Base-by-base conservation (phyloP, 2,113 vertebrate genomes). In the Xiphias gladius region DNA sequence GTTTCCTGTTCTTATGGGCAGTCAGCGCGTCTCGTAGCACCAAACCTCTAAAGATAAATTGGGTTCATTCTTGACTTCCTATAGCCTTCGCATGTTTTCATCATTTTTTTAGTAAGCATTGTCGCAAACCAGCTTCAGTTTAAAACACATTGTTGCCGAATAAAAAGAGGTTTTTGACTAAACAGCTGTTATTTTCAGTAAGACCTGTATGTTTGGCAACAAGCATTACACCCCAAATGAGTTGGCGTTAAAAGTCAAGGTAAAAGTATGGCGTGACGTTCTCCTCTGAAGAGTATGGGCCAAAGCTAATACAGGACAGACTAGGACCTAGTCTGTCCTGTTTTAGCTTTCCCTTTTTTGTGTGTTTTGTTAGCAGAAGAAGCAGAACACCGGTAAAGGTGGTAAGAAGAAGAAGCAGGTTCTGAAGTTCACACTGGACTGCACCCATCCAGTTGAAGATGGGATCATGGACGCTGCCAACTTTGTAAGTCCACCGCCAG, bases 381-480 rank as follows among this genome's bases (percentile, higher is more conserved):
- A 93, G 83, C 89, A 91, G 91, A 88, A 61, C 86, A 72, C 76
- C 57, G 79, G 81, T 24, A 91, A 91, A 91, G 97, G 98, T 88
- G 97, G 97, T 52, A 99, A 98, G 94, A 99, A 97, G 94, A 99
- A 99, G 95, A 99, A 99, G 94, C 98, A 97, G 86, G 94, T 98
- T 72, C 85, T 99, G 82, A 99, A 99, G 82, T 99, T 99, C 83
- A 99, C 98, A 0, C 92, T 99, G 83, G 98, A 99, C 87, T 99
- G 98, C 89, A 99, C 98, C 11, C 98, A 99, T 82, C 98, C 98
- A 0, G 98, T 99, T 1, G 98, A 99, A 92, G 98, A 99, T 94
- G 98, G 98, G 22, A 99, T 99, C 93, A 99, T 99, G 98, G 98
- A 99, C 8, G 97, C 98, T 16, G 97, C 97, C 77, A 99, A 99